phyloP scores from a whole-genome alignment of 2,113 vertebrate species.

The Rhynchomys soricoides region DNA sequence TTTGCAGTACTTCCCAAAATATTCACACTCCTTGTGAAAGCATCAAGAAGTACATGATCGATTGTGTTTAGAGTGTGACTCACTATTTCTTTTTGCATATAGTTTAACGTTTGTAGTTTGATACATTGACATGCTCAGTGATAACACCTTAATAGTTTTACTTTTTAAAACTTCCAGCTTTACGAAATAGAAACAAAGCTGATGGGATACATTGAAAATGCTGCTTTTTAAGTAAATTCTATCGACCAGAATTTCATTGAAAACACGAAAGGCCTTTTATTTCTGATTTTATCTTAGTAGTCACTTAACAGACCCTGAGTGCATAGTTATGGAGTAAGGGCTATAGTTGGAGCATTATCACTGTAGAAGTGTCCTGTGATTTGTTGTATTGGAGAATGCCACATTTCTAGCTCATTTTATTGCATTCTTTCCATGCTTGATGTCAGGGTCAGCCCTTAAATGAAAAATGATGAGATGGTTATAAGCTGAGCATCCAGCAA shows the following conservation, averaged over 20 bases:
- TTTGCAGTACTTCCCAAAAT: neutral
- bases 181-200: conserved; percentile 39
- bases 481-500: conserved; percentile 27
- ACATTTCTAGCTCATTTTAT: conserved; percentile 34
- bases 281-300: neutral
- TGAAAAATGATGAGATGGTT: conserved; percentile 34
- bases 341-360: neutral
- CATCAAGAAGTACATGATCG: neutral
- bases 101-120: conserved; percentile 34
- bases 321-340: conserved; percentile 11
- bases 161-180: conserved; percentile 31
- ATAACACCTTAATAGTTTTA: neutral
- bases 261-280: neutral
- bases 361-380: neutral
- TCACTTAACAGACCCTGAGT: neutral
- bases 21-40: conserved; percentile 1
- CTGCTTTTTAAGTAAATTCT: conserved; percentile 1
- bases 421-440: conserved; percentile 38
- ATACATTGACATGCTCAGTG: neutral
- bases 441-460: conserved; percentile 5
- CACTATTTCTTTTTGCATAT: neutral
- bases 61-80: conserved; percentile 18
- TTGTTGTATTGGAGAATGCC: neutral
- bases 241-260: neutral
- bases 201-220: conserved; percentile 15